These are phyloP conservation scores for Xestia c-nigrum DNA, from an alignment of 2,888 invertebrate genomes.

Conservation along the genomic window DNA sequence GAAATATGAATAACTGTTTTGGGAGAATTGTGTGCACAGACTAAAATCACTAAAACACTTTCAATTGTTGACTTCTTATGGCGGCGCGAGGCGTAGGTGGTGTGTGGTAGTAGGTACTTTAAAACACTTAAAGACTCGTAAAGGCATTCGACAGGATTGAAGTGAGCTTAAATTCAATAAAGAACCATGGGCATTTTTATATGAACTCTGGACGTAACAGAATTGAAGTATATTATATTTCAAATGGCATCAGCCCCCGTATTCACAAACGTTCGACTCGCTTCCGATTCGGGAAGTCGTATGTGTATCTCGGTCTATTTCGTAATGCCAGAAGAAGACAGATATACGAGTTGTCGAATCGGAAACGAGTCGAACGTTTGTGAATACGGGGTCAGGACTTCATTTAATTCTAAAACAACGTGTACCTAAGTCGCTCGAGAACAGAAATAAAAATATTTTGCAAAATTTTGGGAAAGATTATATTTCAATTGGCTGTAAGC, in stretches of 20 bases:
- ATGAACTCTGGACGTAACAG: background rate
- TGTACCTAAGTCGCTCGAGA: background rate
- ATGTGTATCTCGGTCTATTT: no score
- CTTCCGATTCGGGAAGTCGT: no score
- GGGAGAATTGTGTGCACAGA: conserved; percentile 5
- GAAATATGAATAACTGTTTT: background rate
- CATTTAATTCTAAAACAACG: background rate
- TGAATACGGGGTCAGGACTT: no score
- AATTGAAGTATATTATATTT: background rate
- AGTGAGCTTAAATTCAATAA: background rate
- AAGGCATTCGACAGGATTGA: background rate
- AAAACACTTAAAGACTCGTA: background rate
- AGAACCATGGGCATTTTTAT: background rate
- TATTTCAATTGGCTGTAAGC: background rate
- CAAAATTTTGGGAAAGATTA: background rate
- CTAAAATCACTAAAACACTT: background rate
- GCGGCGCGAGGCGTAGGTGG: conserved; percentile 55
- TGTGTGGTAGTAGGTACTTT: background rate
- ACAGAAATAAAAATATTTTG: background rate
- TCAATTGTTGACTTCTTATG: conserved; percentile 7
- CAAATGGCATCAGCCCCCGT: no score
- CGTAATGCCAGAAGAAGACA: no score
- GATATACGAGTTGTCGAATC: no score
- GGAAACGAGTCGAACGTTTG: no score
- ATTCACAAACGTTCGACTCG: no score